Evolutionary conservation across 2,888 invertebrate genomes (phyloP), one percentile per base, ranked within the genome.

Genomic region (Lydus trimaculatus): DNA sequence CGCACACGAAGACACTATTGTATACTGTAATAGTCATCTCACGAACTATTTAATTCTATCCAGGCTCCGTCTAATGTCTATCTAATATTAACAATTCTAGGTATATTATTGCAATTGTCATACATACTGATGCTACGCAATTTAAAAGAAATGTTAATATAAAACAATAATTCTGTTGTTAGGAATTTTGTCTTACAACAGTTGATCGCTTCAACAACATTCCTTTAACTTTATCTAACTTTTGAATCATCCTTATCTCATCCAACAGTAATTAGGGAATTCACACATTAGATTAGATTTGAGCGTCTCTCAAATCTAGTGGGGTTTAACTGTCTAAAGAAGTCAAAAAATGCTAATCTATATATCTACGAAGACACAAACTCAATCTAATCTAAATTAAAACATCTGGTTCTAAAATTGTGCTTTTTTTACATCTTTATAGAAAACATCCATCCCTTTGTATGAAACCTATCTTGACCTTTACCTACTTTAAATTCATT

Each of bases 1-100:
- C 80, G 56, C 71, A 71, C 82, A 82, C 82, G 82, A 81, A 77
- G 82, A 77, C 80, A 3, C 2, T 79, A 81, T 81, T 81, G 80
- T 80, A 76, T 82, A 79, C 77, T 76, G 75, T 82, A 81, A 82
- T 82, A 81, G 76, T 76, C 73, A 67, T 68, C 79, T 80, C 82
- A 82, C 82, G 82, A 81, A 74, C 78, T 76, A 70, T 71, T 77
- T 72, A 71, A 71, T 71, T 69, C 69, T 64, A 69, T 69, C 71
- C 63, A 52, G 58, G 62, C 67, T 61, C 25, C 66, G 70, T 67
- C 70, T 63, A 65, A 70, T 70, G 67, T 67, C 65, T 68, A 63
- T 71, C 65, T 63, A 68, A 68, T 71, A 39, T 56, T 56, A 9
- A 15, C 63, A 71, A 65, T 68, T 68, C 68, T 66, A 63, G 68